These are phyloP conservation scores for Chionodraco myersi DNA, from an alignment of 2,113 vertebrate species.

Conservation along the genomic window DNA sequence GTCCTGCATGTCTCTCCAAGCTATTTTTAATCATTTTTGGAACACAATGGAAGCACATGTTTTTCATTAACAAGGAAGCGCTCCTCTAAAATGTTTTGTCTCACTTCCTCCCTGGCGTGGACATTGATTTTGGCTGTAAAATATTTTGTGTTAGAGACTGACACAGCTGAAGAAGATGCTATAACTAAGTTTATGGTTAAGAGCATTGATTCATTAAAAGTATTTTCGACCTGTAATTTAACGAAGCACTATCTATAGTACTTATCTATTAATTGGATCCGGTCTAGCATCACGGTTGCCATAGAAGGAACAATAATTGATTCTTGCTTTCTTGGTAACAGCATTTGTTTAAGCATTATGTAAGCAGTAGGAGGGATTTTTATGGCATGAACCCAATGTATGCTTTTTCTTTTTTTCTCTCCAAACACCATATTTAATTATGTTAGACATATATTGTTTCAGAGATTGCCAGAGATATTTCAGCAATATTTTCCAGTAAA, in stretches of 20 bases:
- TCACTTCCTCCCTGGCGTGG: not conserved
- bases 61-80: slow-evolving; percentile 10
- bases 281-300: slow-evolving; percentile 30
- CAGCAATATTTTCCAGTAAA: not conserved
- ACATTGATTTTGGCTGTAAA: not conserved
- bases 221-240: slow-evolving; percentile 13
- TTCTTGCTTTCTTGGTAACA: slow-evolving; percentile 9
- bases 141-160: not conserved
- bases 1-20: not conserved
- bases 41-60: not conserved
- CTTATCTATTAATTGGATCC: slow-evolving; percentile 15
- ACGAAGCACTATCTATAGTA: not conserved
- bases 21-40: slow-evolving; percentile 11
- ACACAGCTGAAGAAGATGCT: not conserved
- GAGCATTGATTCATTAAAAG: no score
- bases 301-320: slow-evolving; percentile 35
- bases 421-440: not conserved
- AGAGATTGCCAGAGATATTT: not conserved
- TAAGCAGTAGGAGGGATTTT: slow-evolving; percentile 18
- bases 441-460: not conserved
- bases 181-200: not conserved
- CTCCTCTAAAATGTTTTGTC: slow-evolving; percentile 20
- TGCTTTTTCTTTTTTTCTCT: slow-evolving; percentile 1
- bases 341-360: slow-evolving; percentile 47
- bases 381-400: not conserved